Base-by-base conservation (phyloP, 1,140 invertebrate genomes). In the Ceratina calcarata region DNA sequence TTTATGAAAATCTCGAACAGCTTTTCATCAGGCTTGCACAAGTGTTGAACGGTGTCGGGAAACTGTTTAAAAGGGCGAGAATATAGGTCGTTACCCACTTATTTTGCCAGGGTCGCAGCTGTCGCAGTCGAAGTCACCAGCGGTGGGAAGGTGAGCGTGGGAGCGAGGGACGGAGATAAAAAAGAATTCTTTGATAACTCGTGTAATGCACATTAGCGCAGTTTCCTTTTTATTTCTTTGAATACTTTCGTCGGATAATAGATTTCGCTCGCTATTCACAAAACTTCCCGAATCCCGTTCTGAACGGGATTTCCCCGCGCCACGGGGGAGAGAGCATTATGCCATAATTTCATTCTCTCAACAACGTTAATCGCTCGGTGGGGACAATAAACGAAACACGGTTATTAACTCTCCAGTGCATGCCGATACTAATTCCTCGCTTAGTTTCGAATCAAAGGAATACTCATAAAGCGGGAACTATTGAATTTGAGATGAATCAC, bases 81-180 rank as follows among this genome's bases (percentile, higher is more conserved):
- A 77, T 77, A 58, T 77, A 61, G 74, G 74, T 77, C 74, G 57
- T 61, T 77, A 69, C 22, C 37, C 66, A 69, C 45, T 77, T 77
- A 77, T 69, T 69, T 77, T 32, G 24, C 66, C 65, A 60, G 72
- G 72, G 32, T 37, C 32, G 32, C 24, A 24, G 49, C 57, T 58
- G 27, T 51, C 16, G n/a, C 10, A 16, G 37, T 6, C 10, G 37
- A 45, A 45, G 37, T 45, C 37, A 45, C 13, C 15, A 2, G 16
- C 13, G 12, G 49, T 0, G 37, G 22, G 15, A 12, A 15, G 20
- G 27, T 0, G 32, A 66, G 2, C 18, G 32, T 18, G n/a, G 13
- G 16, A n/a, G 3, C n/a, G 55, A 18, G n/a, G n/a, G 15, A 7
- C 24, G 67, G 24, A 55, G 20, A 66, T 13, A 18, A 1, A 45